These are phyloP conservation scores for Scylla paramamosain DNA, from an alignment of 1,140 invertebrate species.

Conservation along the genomic window DNA sequence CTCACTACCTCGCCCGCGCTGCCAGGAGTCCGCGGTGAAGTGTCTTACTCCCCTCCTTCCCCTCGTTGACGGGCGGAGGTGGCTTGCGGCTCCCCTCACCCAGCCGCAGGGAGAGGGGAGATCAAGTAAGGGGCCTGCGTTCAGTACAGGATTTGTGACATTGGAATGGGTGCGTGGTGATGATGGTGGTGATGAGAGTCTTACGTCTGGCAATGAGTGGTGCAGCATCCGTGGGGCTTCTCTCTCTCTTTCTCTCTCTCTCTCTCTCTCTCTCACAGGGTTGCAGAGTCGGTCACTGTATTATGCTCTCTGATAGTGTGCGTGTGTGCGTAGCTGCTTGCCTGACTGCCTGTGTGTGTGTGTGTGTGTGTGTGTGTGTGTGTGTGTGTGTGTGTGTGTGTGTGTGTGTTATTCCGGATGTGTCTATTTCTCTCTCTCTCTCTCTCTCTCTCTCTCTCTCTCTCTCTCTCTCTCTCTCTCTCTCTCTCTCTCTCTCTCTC, in stretches of 20 bases:
- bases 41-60: not conserved
- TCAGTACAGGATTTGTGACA: not conserved
- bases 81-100: not conserved
- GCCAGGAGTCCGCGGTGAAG: not conserved
- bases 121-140: not conserved
- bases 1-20: conserved; percentile 7
- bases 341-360: too few relatives aligned
- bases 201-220: not conserved
- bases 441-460: too few relatives aligned
- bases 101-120: not conserved
- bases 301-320: too few relatives aligned
- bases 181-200: not conserved
- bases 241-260: conserved; percentile 12
- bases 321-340: too few relatives aligned
- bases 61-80: not conserved
- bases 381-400: too few relatives aligned
- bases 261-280: not conserved
- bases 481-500: too few relatives aligned
- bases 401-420: too few relatives aligned
- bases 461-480: too few relatives aligned
- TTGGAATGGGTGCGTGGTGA: not conserved
- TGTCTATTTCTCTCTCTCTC: too few relatives aligned
- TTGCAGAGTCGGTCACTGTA: too few relatives aligned
- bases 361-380: too few relatives aligned
- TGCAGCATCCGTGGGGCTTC: not conserved